Percentiles rank a stretch among this genome's conserved stretches.
phyloP scores from a whole-genome alignment of 2,797 vertebrate species.

The Enteromius trimaculatus region DNA sequence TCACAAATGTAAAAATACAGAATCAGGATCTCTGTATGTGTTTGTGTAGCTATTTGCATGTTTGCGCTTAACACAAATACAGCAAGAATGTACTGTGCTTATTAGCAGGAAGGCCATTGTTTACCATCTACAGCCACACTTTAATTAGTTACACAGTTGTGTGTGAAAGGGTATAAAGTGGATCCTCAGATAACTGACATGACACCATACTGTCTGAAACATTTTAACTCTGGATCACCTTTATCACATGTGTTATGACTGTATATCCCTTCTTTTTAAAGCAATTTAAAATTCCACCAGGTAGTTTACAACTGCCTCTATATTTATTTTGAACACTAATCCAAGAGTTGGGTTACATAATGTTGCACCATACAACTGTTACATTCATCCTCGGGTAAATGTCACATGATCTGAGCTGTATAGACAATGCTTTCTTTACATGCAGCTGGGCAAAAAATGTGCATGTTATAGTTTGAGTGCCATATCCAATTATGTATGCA shows the following conservation, averaged over 20 bases:
- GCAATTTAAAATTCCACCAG: background rate
- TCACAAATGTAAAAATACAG: conserved; percentile 14
- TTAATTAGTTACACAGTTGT: conserved; percentile 69
- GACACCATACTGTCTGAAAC: conserved; percentile 32
- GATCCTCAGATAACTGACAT: conserved; percentile 34
- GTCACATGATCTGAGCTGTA: conserved; percentile 20
- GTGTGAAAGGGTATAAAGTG: conserved; percentile 51
- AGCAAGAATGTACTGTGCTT: conserved; percentile 60
- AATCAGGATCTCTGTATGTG: conserved; percentile 8
- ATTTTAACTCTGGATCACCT: background rate
- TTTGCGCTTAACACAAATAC: conserved; percentile 37
- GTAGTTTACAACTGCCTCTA: background rate
- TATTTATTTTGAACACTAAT: background rate
- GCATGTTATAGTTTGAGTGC: background rate
- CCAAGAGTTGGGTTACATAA: too few species aligned
- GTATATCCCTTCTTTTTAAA: background rate
- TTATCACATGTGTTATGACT: background rate
- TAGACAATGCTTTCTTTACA: background rate
- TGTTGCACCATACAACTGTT: background rate
- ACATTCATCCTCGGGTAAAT: background rate
- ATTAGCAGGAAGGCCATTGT: conserved; percentile 30
- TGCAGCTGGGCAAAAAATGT: background rate
- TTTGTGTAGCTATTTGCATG: conserved; percentile 36
- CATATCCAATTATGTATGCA: background rate
- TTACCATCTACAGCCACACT: conserved; percentile 49